Percentiles rank a stretch among this genome's conserved stretches.
phyloP scores from a whole-genome alignment of 2,797 vertebrate species.

The Etheostoma nigrum region DNA sequence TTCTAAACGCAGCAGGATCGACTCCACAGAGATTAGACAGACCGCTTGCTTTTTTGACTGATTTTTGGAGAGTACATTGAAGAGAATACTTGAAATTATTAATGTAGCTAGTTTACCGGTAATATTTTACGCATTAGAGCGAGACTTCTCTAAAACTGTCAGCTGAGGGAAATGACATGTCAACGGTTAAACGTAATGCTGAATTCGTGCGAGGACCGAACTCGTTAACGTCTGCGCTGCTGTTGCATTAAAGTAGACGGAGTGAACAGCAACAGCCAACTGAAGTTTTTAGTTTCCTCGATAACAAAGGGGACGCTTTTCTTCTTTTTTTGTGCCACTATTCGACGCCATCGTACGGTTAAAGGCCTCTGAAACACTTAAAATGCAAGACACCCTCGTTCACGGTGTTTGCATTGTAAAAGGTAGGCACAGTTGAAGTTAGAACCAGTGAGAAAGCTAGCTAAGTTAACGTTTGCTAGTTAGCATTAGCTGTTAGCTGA shows the following conservation, averaged over 20 bases:
- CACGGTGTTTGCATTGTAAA: slow-evolving; percentile 38
- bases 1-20: slow-evolving; percentile 49
- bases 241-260: slow-evolving; percentile 28
- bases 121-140: not conserved
- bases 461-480: slow-evolving; percentile 54
- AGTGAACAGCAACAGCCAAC: slow-evolving; percentile 40
- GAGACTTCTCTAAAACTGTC: slow-evolving; percentile 25
- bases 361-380: not conserved
- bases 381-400: slow-evolving; percentile 32
- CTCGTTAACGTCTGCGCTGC: no score
- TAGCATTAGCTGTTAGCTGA: slow-evolving; percentile 61
- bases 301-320: slow-evolving; percentile 54
- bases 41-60: slow-evolving; percentile 47
- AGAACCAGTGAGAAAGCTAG: slow-evolving; percentile 37
- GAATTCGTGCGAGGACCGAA: slow-evolving; percentile 25
- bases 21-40: slow-evolving; percentile 57
- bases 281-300: slow-evolving; percentile 72
- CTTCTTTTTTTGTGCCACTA: not conserved
- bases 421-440: slow-evolving; percentile 64
- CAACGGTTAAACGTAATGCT: slow-evolving; percentile 38
- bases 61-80: not conserved
- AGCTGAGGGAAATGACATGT: slow-evolving; percentile 70
- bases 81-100: not conserved
- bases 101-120: not conserved
- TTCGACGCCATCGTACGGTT: slow-evolving; percentile 59